Base-by-base conservation (phyloP, 2,113 vertebrate genomes). In the Hippocampus guttulatus region DNA sequence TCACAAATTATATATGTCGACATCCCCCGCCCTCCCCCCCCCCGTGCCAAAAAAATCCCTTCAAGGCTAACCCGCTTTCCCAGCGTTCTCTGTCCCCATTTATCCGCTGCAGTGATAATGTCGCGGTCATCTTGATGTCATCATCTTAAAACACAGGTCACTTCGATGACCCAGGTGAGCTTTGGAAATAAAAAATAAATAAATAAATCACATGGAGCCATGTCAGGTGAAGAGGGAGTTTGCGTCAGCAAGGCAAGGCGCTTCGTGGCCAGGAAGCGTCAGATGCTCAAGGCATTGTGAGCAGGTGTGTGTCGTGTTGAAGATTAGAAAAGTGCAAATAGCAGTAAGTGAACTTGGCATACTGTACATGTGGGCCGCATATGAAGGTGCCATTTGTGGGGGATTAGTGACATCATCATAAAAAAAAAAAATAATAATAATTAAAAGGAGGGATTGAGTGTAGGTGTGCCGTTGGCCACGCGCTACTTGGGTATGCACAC, bases 381-480 rank as follows among this genome's bases (percentile, higher is more conserved):
- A 23, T 57, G 9, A 25, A 57, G 52, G 52, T 54, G 43, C 43
- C 43, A 51, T 51, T 18, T 7, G 18, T 6, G 57, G 63, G 14
- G 55, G 20, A 54, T 43, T 15, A 21, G 23, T 74, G 73, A 40
- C 58, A 47, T 27, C 21, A 20, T 14, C 25, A 27, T 30, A 3
- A 30, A 40, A 65, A 3, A 30, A 40, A 65, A 47, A 47, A 3
- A 45, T 8, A 21, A 21, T 3, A 30, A 30, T 30, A 33, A 33
- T 5, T 10, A 52, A 64, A 64, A 63, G 67, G 9, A 25, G 51
- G 1, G 25, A 73, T 38, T 77, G 69, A 67, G 76, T 67, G 60
- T 15, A 63, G 21, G 74, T 73, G 79, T 83, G 88, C 74, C 60
- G 72, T 80, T 79, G 74, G 76, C 78, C 84, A 80, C 77, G 67